Base-by-base conservation (phyloP, 2,797 vertebrate genomes). In the Ceryle rudis region DNA sequence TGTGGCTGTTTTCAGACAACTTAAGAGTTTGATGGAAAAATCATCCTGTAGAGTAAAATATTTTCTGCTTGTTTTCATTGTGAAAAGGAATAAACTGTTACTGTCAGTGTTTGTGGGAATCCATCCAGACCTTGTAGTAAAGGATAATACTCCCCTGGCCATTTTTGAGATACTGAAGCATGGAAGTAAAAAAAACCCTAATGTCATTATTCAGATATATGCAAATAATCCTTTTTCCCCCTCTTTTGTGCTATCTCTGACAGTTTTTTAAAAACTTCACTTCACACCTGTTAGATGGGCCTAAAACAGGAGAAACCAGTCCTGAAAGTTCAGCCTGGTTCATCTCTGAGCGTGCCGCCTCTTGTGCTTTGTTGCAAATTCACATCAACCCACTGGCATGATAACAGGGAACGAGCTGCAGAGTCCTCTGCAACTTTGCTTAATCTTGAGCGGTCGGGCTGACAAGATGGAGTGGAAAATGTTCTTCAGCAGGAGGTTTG, bases 371-470 rank as follows among this genome's bases (percentile, higher is more conserved):
- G 25, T 49, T 31, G 52, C 1, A 5, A 91, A 69, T 81, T 86
- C 74, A n/a, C 73, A 79, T 29, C 90, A 93, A 44, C 94, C 85
- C 81, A 61, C 87, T 93, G 93, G 70, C 44, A 44, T 60, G 91
- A 86, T 90, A 95, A 88, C 2, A 5, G 14, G 55, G n/a, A 67
- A 67, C 5, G 41, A 75, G 58, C 73, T 65, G 81, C 6, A 2
- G 81, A 85, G 74, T 95, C 86, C 75, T 66, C 90, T 14, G 8
- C 52, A 77, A 14, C 66, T 83, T 84, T 82, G 44, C 88, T 67
- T 90, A 42, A 78, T 82, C 49, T 84, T 78, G 73, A 95, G 70
- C 84, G 95, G 87, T 85, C 85, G 79, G 66, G 60, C 39, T 85
- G 96, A 85, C 71, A 64, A 46, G 44, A 52, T 17, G 80, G 60